These are phyloP conservation scores for Callosobruchus maculatus DNA, from an alignment of 2,888 invertebrate genomes.

Conservation along the genomic window DNA sequence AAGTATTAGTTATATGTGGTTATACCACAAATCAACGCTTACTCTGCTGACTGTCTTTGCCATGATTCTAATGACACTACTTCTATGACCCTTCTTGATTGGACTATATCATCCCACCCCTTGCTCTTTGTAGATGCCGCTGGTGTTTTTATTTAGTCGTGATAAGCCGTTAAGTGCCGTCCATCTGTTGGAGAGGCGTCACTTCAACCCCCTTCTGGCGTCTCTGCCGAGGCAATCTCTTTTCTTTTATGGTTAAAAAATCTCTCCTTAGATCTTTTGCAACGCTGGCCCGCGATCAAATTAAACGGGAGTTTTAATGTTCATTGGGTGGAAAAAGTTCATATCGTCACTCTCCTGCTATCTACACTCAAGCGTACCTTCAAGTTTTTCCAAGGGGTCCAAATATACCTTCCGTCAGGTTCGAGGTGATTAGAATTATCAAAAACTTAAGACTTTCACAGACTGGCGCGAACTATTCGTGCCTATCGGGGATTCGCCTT, in stretches of 20 bases:
- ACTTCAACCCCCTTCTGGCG: slow-evolving; percentile 11
- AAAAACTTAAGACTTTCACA: no score
- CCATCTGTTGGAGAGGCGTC: slow-evolving; percentile 39
- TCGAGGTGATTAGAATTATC: no score
- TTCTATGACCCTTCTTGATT: background rate
- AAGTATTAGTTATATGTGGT: no score
- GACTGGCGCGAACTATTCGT: no score
- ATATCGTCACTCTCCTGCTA: slow-evolving; percentile 42
- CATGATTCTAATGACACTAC: no score
- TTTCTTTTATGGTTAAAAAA: slow-evolving; percentile 50
- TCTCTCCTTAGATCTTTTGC: slow-evolving; percentile 48
- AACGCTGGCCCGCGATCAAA: slow-evolving; percentile 40
- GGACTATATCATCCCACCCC: background rate
- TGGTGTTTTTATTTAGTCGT: slow-evolving; percentile 33
- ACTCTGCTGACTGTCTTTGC: no score
- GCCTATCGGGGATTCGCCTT: no score
- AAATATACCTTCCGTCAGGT: background rate
- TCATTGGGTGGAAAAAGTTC: slow-evolving; percentile 52
- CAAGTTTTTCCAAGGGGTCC: background rate
- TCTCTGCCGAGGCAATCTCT: slow-evolving; percentile 27
- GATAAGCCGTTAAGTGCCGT: slow-evolving; percentile 25
- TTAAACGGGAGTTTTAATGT: slow-evolving; percentile 54
- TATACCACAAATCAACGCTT: no score
- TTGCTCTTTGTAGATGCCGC: background rate
- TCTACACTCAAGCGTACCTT: background rate